Base-by-base conservation (phyloP, 1,140 invertebrate genomes). In the Bicyclus anynana region DNA sequence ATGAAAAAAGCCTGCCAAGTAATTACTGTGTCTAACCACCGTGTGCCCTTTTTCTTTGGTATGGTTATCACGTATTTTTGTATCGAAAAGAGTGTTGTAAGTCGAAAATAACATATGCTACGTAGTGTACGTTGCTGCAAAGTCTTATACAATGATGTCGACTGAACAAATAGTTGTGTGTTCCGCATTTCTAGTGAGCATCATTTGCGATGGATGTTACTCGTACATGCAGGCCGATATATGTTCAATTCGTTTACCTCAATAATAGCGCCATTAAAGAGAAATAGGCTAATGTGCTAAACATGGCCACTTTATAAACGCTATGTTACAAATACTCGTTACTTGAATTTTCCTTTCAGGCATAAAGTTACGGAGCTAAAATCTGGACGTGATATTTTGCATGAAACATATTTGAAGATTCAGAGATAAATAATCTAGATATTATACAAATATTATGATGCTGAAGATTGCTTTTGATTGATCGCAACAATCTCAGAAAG, bases 111-210 rank as follows among this genome's bases (percentile, higher is more conserved):
- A 87, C 79, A 75, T 84, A 87, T 81, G 81, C 77, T 72, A 61
- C 56, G 70, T 73, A 62, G 79, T 72, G 61, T 74, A 72, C 65
- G 65, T 79, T 84, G 78, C 70, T 65, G 69, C 84, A 87, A 85
- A 85, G 76, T 81, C 80, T 87, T 86, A 85, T 84, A 86, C 83
- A 87, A 87, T 87, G 72, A 82, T 82, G 82, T 80, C 78, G 72
- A 84, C 82, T 80, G 76, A 82, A 84, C 83, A 84, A 84, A 84
- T 81, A 80, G 77, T 75, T 80, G 64, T 84, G 77, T 84, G 84
- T 87, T 86, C 81, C 85, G 85, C 83, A 84, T 88, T 88, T 86
- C 83, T 86, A 86, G 71, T 73, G 70, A 82, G 77, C 78, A 77
- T 83, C 80, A 77, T 86, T 84, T 85, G 80, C 74, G 74, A 74